A percentile compares a stretch with the other conserved stretches of the same genome.
Evolutionary conservation across 1,140 invertebrate species (phyloP).

Genomic region (Cydia splendana): DNA sequence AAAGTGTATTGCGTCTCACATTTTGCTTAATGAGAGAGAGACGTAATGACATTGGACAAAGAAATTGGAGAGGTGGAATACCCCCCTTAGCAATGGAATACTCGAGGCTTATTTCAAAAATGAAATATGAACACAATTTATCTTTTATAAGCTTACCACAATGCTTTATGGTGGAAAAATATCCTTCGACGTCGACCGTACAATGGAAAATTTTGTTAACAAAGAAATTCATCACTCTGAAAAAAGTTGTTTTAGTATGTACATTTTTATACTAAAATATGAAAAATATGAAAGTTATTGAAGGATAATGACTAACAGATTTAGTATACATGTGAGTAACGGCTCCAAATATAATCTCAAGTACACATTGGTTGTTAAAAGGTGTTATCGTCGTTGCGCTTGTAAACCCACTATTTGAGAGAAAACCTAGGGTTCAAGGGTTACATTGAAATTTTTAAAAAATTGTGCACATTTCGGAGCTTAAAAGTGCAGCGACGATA

Average conservation of each 20-base stretch:
- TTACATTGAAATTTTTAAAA: no score
- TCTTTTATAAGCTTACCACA: no score
- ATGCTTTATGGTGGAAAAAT: not conserved
- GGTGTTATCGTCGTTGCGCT: not conserved
- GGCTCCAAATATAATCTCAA: conserved; percentile 51
- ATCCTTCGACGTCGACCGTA: not conserved
- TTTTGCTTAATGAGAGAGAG: no score
- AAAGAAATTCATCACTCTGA: conserved; percentile 1
- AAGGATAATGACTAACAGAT: conserved; percentile 26
- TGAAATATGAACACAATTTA: no score
- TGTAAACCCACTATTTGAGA: no score
- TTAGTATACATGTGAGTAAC: conserved; percentile 46
- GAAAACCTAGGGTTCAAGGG: no score
- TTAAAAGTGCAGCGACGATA: not conserved
- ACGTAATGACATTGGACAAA: no score
- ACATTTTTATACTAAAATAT: conserved; percentile 21
- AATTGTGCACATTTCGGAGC: no score
- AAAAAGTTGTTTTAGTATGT: conserved; percentile 27
- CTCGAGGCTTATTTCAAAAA: no score
- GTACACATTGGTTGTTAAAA: conserved; percentile 20
- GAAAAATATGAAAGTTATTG: conserved; percentile 30
- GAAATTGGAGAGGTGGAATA: no score
- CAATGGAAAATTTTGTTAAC: not conserved
- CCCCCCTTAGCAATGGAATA: no score
- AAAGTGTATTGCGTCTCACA: no score